Base-by-base conservation (phyloP, 2,113 vertebrate genomes). In the Pantherophis guttatus region DNA sequence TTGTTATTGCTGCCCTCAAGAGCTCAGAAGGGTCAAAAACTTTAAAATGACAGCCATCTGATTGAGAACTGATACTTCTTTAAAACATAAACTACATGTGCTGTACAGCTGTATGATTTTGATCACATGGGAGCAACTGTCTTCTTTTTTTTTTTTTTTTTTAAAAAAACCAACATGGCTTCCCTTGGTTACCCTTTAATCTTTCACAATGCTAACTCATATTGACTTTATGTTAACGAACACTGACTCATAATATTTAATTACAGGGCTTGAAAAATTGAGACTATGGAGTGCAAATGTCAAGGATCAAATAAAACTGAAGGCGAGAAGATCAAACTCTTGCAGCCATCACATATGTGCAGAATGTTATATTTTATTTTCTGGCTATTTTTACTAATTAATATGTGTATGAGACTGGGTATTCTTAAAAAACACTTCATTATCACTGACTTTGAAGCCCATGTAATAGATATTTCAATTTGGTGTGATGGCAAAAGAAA, bases 211-310 rank as follows among this genome's bases (percentile, higher is more conserved):
- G 39, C 26, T 52, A 90, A 50, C 19, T 58, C 81, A 90, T 86
- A 86, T 90, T 93, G 86, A 75, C 0, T 2, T 75, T 75, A 59
- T 58, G 26, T 29, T 52, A 90, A 33, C 6, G 33, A 89, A 90
- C 58, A 86, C 33, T 90, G 59, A 93, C 65, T 93, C 65, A 86
- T 86, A 90, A 50, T 29, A 59, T 93, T 93, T 93, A 81, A 90
- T 90, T 86, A 70, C 39, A 59, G 88, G 17, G 19, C 54, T 44
- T 90, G 70, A 93, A 85, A 39, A 85, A 90, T 24, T 93, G 88
- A 86, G 54, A 89, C 54, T 85, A 89, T 50, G 33, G 48, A 59
- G 21, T 19, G 54, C 57, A 57, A 89, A 93, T 21, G 23, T n/a
- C 57, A 92, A 88, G 50, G 65, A 81, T 90, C 26, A 58, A 89